Evolutionary conservation across 2,888 invertebrate species (phyloP), one percentile per base, ranked within the genome.

Genomic region (Drosophila kanekoi): DNA sequence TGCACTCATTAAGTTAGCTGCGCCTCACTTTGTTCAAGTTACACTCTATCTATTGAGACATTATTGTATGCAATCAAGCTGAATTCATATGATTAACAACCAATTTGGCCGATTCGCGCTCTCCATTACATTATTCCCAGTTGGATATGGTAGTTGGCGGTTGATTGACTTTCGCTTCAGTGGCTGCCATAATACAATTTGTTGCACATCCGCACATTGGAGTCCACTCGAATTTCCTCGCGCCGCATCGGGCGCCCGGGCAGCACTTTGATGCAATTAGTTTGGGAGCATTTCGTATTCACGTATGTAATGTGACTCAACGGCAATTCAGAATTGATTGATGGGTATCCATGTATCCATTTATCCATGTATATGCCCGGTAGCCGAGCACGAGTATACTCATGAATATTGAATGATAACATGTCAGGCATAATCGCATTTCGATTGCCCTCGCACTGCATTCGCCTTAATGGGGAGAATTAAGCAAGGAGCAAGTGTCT

Each of bases 241-340:
- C 43, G 20, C 18, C 20, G 52, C 37, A 37, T 14, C 14, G 11
- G 23, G 14, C 13, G 13, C 32, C 32, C 16, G 28, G 35, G 18
- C 57, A 35, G 35, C 66, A 70, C 74, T 61, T 70, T 78, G 59
- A 71, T 62, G 71, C 79, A 77, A 77, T 77, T 77, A 77, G 79
- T 65, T 59, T 57, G 64, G n/a, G 20, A 16, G 40, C 62, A 67
- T 71, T 67, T 71, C 59, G 64, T 53, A 79, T 74, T 48, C 75
- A 52, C 45, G 28, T 28, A 28, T 28, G 66, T 71, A 70, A 74
- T 74, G 40, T 35, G 59, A 79, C 32, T 70, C 58, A 59, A 64
- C 63, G 72, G 73, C 67, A 73, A 79, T 80, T 80, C 57, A 69
- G 35, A 62, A 57, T 81, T 79, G 79, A 79, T 79, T 81, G 79